Base-by-base conservation (phyloP, 1,140 invertebrate genomes). In the Telenomus remus region DNA sequence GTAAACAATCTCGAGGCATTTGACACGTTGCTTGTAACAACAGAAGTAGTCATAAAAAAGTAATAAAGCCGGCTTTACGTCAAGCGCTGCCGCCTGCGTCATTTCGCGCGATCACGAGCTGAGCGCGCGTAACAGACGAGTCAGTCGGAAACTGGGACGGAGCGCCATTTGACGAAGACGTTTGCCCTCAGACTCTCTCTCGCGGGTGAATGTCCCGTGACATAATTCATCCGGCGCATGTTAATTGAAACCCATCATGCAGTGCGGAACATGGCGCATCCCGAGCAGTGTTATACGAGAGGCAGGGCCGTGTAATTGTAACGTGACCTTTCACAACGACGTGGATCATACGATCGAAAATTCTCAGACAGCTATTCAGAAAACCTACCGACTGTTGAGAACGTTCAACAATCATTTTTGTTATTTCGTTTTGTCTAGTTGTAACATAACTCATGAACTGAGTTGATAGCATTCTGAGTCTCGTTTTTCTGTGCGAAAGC, bases 161-260 rank as follows among this genome's bases (percentile, higher is more conserved):
- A 42, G 12, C 48, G 12, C 8, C 19, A 6, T 27, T 43, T 34
- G 5, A 35, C 59, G 59, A 51, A 51, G 54, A 8, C 50, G 63
- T 57, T 66, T 56, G 16, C 34, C 33, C 63, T 48, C n/a, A 42
- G 19, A 50, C 19, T 27, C 3, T 51, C 9, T 33, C 44, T 15
- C 16, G 11, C 15, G 33, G 44, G 15, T 33, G 43, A 56, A 56
- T 49, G 44, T 12, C 54, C 53, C 53, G 47, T 50, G 63, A 66
- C 33, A 59, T 68, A 68, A 68, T 66, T 66, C 47, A 66, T 50
- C 46, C 55, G n/a, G 48, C 15, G 55, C 46, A 68, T 68, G 54
- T 53, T 68, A 59, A 59, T 59, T 59, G 55, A 68, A 68, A 68
- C 9, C 54, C 54, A 68, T 53, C 19, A n/a, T n/a, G n/a, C 54